Conservation (phyloP, 64 coral and sea anemone species). For the Stylophora pistillata region DNA sequence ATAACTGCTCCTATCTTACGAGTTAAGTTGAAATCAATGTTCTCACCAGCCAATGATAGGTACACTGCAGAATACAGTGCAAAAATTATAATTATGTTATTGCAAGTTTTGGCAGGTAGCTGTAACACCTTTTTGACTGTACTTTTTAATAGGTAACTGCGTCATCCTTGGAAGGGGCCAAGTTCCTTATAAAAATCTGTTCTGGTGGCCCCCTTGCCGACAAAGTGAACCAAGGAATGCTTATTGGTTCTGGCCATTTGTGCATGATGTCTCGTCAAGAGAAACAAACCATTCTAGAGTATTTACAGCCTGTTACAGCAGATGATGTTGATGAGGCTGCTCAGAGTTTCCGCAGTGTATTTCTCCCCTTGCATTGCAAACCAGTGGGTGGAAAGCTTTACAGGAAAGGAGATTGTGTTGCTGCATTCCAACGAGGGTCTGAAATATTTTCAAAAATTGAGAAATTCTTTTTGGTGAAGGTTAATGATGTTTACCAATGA, state of each 20-base stretch:
- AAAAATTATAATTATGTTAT: not conserved
- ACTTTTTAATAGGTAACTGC: constrained; percentile 30
- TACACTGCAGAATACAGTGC: not conserved
- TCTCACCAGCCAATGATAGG: no score
- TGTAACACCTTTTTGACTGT: no score
- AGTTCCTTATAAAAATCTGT: not conserved
- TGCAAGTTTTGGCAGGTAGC: no score
- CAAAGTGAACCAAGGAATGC: constrained; percentile 24
- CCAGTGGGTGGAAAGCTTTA: constrained; percentile 50
- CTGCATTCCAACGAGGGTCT: constrained; percentile 5
- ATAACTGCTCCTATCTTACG: no score
- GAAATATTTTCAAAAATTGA: constrained; percentile 31
- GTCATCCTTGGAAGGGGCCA: constrained; percentile 28
- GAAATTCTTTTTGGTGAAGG: constrained; percentile 22
- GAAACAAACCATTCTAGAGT: constrained; percentile 18
- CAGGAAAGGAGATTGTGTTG: constrained; percentile 52
- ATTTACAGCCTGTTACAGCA: constrained; percentile 19
- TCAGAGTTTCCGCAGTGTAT: constrained; percentile 41
- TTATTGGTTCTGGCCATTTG: constrained; percentile 20
- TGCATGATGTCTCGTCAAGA: constrained; percentile 22
- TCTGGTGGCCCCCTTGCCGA: constrained; percentile 3
- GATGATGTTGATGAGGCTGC: constrained; percentile 41
- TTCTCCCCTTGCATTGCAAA: constrained; percentile 41
- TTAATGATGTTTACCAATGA: constrained; percentile 7
- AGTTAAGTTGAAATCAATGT: no score